A percentile compares a stretch with the other conserved stretches of the same genome.
Evolutionary conservation across 2,797 vertebrate species (phyloP).

Genomic region (Microctenopoma lineatum): DNA sequence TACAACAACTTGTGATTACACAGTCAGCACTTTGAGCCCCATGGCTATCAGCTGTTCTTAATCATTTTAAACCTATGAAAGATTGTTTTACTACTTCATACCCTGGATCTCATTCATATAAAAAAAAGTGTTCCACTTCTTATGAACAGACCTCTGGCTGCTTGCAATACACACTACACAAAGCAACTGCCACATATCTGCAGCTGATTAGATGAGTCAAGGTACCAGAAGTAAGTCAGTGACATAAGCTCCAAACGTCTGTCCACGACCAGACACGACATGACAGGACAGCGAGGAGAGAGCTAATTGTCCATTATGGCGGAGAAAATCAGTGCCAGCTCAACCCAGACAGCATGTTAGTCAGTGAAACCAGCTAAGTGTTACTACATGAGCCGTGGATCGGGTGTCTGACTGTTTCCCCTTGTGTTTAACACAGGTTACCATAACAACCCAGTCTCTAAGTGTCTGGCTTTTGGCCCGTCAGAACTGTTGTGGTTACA

Average conservation of each 20-base stretch:
- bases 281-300: constrained; percentile 29
- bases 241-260: constrained; percentile 57
- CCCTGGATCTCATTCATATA: not conserved
- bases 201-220: constrained; percentile 42
- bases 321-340: constrained; percentile 57
- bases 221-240: constrained; percentile 43
- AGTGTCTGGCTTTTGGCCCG: constrained; percentile 88
- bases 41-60: not conserved
- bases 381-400: constrained; percentile 59
- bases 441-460: constrained; percentile 87
- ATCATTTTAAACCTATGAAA: not conserved
- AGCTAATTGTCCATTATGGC: constrained; percentile 33
- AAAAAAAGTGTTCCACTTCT: constrained; percentile 3
- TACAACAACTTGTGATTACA: too few relatives aligned
- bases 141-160: constrained; percentile 2
- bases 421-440: constrained; percentile 89
- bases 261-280: constrained; percentile 43
- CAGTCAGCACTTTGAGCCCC: not conserved
- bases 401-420: constrained; percentile 84
- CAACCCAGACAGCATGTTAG: constrained; percentile 62
- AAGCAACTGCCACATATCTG: constrained; percentile 24
- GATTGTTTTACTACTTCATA: not conserved
- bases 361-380: constrained; percentile 57
- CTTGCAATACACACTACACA: constrained; percentile 6
- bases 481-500: constrained; percentile 92